A percentile compares a stretch with the other conserved stretches of the same genome.
phyloP scores from a whole-genome alignment of 2,888 invertebrate species.

The Dynastes hyllus region DNA sequence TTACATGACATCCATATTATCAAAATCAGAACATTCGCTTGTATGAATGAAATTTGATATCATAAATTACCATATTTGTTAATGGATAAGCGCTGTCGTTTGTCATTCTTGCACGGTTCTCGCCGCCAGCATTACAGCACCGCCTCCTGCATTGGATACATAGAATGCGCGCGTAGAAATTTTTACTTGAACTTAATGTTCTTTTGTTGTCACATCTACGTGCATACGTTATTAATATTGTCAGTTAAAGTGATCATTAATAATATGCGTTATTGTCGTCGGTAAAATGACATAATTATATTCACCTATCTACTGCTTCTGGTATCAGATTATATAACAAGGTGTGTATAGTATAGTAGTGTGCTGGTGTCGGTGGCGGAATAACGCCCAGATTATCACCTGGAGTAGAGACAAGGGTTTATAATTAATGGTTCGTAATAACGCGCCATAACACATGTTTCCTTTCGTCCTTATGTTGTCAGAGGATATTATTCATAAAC shows the following conservation, averaged over 20 bases:
- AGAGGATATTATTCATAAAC: constrained; percentile 56
- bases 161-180: constrained; percentile 6
- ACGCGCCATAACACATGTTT: constrained; percentile 62
- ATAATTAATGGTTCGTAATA: constrained; percentile 66
- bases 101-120: constrained; percentile 10
- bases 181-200: constrained; percentile 20
- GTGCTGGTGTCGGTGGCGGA: constrained; percentile 34
- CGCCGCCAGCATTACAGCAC: neutral
- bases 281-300: constrained; percentile 50
- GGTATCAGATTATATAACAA: constrained; percentile 56
- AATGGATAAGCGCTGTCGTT: constrained; percentile 32
- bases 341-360: constrained; percentile 49
- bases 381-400: constrained; percentile 63
- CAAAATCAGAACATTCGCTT: too few relatives aligned
- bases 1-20: constrained; percentile 6
- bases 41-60: constrained; percentile 1
- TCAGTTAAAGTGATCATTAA: constrained; percentile 44
- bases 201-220: constrained; percentile 30
- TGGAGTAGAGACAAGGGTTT: constrained; percentile 64
- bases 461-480: constrained; percentile 58
- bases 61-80: constrained; percentile 18
- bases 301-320: constrained; percentile 43
- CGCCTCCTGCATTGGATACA: neutral
- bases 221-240: constrained; percentile 43
- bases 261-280: constrained; percentile 39